These are phyloP conservation scores for Sinella curviseta DNA, from an alignment of 1,140 invertebrate genomes.

Conservation along the genomic window DNA sequence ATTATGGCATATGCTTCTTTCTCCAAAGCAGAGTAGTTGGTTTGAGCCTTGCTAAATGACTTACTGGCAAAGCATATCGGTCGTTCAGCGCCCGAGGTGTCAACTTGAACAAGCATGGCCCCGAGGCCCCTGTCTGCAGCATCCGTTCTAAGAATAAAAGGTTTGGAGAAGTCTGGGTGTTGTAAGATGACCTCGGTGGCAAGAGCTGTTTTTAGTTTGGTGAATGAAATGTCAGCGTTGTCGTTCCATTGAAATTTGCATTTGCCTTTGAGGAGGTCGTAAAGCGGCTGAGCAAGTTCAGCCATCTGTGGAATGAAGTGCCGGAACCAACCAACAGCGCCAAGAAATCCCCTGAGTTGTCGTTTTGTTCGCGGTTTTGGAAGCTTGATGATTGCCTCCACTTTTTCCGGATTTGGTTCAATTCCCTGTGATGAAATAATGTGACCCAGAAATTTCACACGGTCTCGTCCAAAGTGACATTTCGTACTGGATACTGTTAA, in stretches of 20 bases:
- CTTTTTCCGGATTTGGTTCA: background rate
- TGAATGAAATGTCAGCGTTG: background rate
- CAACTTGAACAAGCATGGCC: slow-evolving; percentile 54
- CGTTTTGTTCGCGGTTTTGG: slow-evolving; percentile 35
- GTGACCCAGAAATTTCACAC: background rate
- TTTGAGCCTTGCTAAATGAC: slow-evolving; percentile 53
- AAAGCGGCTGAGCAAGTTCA: slow-evolving; percentile 48
- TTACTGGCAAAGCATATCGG: slow-evolving; percentile 44
- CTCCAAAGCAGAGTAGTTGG: slow-evolving; percentile 57
- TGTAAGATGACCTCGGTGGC: background rate
- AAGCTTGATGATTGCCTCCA: background rate
- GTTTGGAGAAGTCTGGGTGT: slow-evolving; percentile 51
- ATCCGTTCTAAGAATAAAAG: slow-evolving; percentile 56
- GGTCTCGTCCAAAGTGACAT: background rate
- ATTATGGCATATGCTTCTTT: slow-evolving; percentile 57
- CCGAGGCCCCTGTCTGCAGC: slow-evolving; percentile 55
- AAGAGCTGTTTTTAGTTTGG: slow-evolving; percentile 21
- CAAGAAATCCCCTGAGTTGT: slow-evolving; percentile 50
- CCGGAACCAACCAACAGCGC: slow-evolving; percentile 52
- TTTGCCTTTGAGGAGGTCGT: slow-evolving; percentile 38
- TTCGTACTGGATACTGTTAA: background rate
- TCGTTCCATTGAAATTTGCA: slow-evolving; percentile 29
- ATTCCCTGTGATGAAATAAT: background rate
- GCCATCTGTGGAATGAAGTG: slow-evolving; percentile 51
- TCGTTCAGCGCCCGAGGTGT: slow-evolving; percentile 48